phyloP scores from a whole-genome alignment of 2,888 invertebrate species.

The Tetragonula carbonaria region DNA sequence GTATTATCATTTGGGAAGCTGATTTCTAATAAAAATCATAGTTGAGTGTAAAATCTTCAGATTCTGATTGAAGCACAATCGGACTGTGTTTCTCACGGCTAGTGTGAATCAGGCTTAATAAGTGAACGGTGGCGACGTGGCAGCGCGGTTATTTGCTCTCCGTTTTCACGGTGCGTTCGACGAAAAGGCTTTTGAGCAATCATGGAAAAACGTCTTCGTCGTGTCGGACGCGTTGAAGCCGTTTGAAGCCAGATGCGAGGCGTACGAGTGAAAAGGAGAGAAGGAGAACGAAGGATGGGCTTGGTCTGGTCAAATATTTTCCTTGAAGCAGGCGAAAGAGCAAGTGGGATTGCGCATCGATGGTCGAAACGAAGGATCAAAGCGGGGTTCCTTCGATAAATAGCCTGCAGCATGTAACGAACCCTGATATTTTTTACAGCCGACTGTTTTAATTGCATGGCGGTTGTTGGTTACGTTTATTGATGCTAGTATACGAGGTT shows the following conservation, averaged over 20 bases:
- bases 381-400: slow-evolving; percentile 30
- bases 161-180: slow-evolving; percentile 43
- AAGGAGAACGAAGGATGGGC: no score
- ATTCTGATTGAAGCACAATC: no score
- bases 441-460: neutral
- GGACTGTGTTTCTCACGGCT: no score
- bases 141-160: slow-evolving; percentile 50
- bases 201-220: slow-evolving; percentile 57
- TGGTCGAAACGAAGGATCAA: slow-evolving; percentile 16
- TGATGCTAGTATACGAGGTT: neutral
- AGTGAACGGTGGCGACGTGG: slow-evolving; percentile 28
- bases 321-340: slow-evolving; percentile 31
- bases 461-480: neutral
- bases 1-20: no score
- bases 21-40: no score
- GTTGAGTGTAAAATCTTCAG: no score
- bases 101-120: slow-evolving; percentile 41
- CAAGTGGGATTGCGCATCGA: slow-evolving; percentile 46
- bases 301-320: slow-evolving; percentile 59
- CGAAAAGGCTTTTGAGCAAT: slow-evolving; percentile 66
- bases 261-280: neutral
- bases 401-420: neutral
- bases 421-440: neutral
- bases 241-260: slow-evolving; percentile 33
- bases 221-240: slow-evolving; percentile 46